Base-by-base conservation (phyloP, 2,113 vertebrate species). In the Tor tambroides region DNA sequence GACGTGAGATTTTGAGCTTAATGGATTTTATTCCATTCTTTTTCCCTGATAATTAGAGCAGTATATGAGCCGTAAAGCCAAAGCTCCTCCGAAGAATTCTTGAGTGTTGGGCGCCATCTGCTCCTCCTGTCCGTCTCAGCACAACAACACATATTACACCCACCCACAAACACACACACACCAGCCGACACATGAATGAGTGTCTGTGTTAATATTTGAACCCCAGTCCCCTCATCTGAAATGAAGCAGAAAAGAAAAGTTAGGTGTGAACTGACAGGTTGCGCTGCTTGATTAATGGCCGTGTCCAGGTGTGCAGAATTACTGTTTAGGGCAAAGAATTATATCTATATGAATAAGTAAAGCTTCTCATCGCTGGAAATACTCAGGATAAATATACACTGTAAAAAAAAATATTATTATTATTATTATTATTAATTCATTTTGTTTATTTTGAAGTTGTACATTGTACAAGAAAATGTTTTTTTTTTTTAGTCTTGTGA, bases 31-130 rank as follows among this genome's bases (percentile, higher is more conserved):
- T 87, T 46, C 84, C 63, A 46, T 63, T 79, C 71, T 83, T 89
- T 59, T 83, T 49, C 56, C 61, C 26, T 87, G 86, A 77, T 87
- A 89, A 89, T 89, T 87, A 89, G 86, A 76, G 69, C 1, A 19
- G 71, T 82, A 85, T 80, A 85, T 85, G 88, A 89, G 88, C 83
- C 79, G 78, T 76, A 89, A 89, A 89, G 41, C 67, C 78, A 75
- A 59, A 10, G 74, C 38, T 81, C 49, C n/a, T 72, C 77, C 35
- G 59, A 87, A 87, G 81, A 80, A 80, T 80, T 80, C 83, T 82
- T 85, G 49, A 35, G 86, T 84, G 82, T 80, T 83, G 46, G 88
- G 28, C 3, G 35, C 86, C 86, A 88, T 89, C 86, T 88, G 86
- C 75, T 89, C 63, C 71, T 49, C 35, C 49, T 59, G 61, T 79